These are phyloP conservation scores for Pyrocoelia pectoralis DNA, from an alignment of 2,888 invertebrate genomes.

Conservation along the genomic window DNA sequence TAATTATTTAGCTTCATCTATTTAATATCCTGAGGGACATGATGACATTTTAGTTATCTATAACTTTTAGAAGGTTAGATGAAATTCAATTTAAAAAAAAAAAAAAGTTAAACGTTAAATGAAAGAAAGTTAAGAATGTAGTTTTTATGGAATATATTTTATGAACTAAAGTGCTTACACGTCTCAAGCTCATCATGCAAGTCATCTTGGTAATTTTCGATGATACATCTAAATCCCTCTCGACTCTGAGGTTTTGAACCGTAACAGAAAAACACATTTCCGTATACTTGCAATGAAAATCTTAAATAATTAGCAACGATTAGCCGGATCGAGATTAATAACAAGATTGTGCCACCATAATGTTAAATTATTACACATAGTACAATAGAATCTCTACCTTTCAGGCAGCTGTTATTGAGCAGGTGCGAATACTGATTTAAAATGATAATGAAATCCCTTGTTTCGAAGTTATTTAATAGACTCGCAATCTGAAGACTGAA, in stretches of 20 bases:
- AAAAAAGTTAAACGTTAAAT: slow-evolving; percentile 9
- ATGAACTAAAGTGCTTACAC: slow-evolving; percentile 11
- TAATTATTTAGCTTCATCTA: slow-evolving; percentile 9
- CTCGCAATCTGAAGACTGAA: background rate
- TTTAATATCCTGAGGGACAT: slow-evolving; percentile 6
- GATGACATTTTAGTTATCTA: slow-evolving; percentile 11
- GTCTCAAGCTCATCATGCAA: slow-evolving; percentile 13
- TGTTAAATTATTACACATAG: slow-evolving; percentile 13
- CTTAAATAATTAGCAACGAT: slow-evolving; percentile 3
- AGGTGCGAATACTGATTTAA: slow-evolving; percentile 32
- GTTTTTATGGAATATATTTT: slow-evolving; percentile 17
- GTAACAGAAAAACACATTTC: background rate
- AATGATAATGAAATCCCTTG: slow-evolving; percentile 29
- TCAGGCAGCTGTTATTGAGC: slow-evolving; percentile 25
- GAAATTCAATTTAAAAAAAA: slow-evolving; percentile 12
- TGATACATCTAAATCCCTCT: slow-evolving; percentile 24
- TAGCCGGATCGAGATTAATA: slow-evolving; percentile 6
- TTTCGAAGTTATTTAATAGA: slow-evolving; percentile 16
- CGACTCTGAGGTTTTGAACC: background rate
- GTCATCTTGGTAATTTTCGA: slow-evolving; percentile 28
- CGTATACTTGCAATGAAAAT: background rate
- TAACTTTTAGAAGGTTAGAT: background rate
- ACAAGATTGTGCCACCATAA: slow-evolving; percentile 6
- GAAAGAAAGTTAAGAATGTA: slow-evolving; percentile 12
- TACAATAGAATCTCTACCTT: slow-evolving; percentile 21